Conservation (phyloP, 2,113 vertebrate genomes). For the Caracal caracal region DNA sequence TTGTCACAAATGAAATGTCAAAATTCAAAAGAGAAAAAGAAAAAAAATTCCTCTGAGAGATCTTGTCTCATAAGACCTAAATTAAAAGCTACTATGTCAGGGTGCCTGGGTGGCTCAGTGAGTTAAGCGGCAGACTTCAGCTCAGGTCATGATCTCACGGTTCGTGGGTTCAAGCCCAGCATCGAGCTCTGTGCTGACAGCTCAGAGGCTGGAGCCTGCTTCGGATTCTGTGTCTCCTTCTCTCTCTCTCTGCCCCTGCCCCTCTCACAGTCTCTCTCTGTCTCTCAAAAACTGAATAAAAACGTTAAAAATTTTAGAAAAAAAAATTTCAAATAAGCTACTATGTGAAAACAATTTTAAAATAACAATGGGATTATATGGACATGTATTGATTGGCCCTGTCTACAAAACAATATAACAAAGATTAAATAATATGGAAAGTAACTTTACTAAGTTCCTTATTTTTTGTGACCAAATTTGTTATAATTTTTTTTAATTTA, state of each 20-base stretch:
- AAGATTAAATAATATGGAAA: not conserved
- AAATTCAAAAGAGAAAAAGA: constrained; percentile 1
- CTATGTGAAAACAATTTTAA: not conserved
- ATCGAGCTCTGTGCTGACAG: too few relatives aligned
- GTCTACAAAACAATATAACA: not conserved
- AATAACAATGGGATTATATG: not conserved
- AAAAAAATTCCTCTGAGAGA: not conserved
- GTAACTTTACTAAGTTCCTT: not conserved
- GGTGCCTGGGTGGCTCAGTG: too few relatives aligned
- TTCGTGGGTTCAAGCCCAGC: too few relatives aligned
- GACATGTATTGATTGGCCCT: not conserved
- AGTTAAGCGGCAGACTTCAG: too few relatives aligned
- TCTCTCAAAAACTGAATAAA: too few relatives aligned
- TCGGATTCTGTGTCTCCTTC: too few relatives aligned
- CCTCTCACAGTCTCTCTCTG: too few relatives aligned
- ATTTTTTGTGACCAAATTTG: constrained; percentile 5
- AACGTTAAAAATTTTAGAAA: too few relatives aligned
- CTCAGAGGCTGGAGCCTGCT: too few relatives aligned
- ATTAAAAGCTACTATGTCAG: not conserved
- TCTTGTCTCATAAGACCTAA: not conserved
- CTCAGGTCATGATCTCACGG: too few relatives aligned
- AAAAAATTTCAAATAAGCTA: not conserved
- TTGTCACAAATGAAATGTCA: not conserved
- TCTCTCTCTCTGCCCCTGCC: too few relatives aligned
- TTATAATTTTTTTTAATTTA: not conserved